These are phyloP conservation scores for Koerneria pararmatus DNA, from an alignment of 2,888 invertebrate genomes.

Conservation along the genomic window DNA sequence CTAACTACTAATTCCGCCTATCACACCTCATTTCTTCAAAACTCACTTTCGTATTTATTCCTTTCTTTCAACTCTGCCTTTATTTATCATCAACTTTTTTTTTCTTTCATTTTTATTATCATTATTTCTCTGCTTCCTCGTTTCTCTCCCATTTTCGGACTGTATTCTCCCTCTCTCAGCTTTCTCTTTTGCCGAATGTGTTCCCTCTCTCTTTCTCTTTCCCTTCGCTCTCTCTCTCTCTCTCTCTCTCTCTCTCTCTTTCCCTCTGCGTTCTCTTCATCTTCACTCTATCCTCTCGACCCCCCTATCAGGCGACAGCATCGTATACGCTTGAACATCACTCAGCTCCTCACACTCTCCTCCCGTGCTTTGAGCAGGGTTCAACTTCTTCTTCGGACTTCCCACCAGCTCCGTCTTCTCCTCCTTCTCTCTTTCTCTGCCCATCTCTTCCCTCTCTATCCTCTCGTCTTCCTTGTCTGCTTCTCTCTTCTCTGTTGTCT, in stretches of 20 bases:
- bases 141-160: too few species aligned
- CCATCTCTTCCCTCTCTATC: neutral
- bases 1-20: too few species aligned
- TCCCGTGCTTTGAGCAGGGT: constrained; percentile 15
- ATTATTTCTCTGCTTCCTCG: too few species aligned
- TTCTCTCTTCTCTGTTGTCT: constrained; percentile 10
- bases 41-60: too few species aligned
- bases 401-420: neutral
- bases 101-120: too few species aligned
- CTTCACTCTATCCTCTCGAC: constrained; percentile 41
- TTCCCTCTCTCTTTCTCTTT: constrained; percentile 3
- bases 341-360: constrained; percentile 31
- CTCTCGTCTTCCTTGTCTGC: neutral
- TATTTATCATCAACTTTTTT: too few species aligned
- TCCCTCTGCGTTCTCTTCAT: neutral
- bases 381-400: constrained; percentile 31
- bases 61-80: too few species aligned
- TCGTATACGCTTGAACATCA: constrained; percentile 41
- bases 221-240: neutral
- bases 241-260: neutral
- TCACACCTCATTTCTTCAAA: too few species aligned
- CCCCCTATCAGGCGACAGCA: constrained; percentile 41
- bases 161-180: too few species aligned
- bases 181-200: too few species aligned
- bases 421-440: neutral